Evolutionary conservation across 2,113 vertebrate species (phyloP), one percentile per base, ranked within the genome.

Genomic region (Lepus timidus): DNA sequence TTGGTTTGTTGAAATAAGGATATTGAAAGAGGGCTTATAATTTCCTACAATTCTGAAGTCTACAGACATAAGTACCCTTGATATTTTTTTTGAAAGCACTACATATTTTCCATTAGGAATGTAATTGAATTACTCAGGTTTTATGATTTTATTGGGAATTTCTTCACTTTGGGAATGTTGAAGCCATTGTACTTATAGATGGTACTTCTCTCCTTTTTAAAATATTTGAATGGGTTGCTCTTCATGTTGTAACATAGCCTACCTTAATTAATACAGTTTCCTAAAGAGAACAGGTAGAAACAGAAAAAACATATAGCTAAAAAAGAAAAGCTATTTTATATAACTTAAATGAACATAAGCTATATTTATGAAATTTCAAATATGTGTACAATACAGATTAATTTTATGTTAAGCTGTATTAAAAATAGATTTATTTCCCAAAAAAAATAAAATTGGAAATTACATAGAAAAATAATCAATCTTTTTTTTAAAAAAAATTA

Each of bases 1-100:
- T 92, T 27, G 13, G 23, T 19, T 74, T 96, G 73, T 93, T 3
- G 1, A 76, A 82, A 76, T 67, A 88, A 90, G 88, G 58, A 51
- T 0, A 92, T 19, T 70, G 14, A 96, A 89, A 49, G 16, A 14
- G 12, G 85, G 27, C 1, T 79, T 58, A 31, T 1, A 58, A 1
- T n/a, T 84, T 93, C 13, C 58, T 83, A 71, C 39, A n/a, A 61
- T 44, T 31, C 7, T 58, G 19, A 93, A 93, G 55, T 4, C 19
- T 1, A n/a, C n/a, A 78, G 58, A 2, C 3, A 31, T 51, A 20
- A 17, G 0, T 81, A 2, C 22, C 12, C 19, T 81, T 74, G 4
- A 33, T 51, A 90, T 55, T 86, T 73, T 27, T 62, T 55, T 86
- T 73, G 22, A 36, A 88, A 89, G 13, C 87, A 92, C 83, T 79